Evolutionary conservation across 2,888 invertebrate species (phyloP).

Genomic region (Oconnorella tubifera): DNA sequence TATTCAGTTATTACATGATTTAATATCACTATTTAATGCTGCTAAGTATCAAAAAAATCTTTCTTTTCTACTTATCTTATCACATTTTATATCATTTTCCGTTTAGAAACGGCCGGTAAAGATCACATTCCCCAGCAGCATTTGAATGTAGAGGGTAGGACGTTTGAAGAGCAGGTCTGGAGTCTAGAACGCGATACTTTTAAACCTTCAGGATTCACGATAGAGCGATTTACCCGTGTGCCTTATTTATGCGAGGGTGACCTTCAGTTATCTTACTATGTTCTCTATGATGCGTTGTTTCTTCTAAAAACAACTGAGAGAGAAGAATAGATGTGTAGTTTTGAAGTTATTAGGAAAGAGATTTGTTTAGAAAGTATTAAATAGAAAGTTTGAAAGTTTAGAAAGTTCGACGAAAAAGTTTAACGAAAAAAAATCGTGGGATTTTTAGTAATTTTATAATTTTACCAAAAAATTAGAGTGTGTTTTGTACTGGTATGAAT

Average conservation of each 20-base stretch:
- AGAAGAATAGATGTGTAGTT: too few species aligned
- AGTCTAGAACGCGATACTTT: conserved; percentile 67
- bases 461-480: too few species aligned
- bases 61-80: not conserved
- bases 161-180: conserved; percentile 68
- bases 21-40: not conserved
- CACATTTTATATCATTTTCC: too few species aligned
- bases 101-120: conserved; percentile 63
- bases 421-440: too few species aligned
- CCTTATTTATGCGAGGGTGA: conserved; percentile 98
- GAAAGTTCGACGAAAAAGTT: too few species aligned
- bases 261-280: conserved; percentile 72
- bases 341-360: too few species aligned
- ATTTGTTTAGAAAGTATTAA: too few species aligned
- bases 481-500: too few species aligned
- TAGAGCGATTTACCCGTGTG: conserved; percentile 80
- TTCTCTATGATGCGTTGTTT: conserved; percentile 86
- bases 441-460: too few species aligned
- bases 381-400: too few species aligned
- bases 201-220: conserved; percentile 68
- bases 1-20: not conserved
- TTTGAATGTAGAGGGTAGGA: conserved; percentile 51
- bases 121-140: conserved; percentile 50
- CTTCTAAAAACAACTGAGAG: conserved; percentile 56
- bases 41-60: not conserved